Conservation (phyloP, 2,113 vertebrate species). For the Choloepus hoffmanni region DNA sequence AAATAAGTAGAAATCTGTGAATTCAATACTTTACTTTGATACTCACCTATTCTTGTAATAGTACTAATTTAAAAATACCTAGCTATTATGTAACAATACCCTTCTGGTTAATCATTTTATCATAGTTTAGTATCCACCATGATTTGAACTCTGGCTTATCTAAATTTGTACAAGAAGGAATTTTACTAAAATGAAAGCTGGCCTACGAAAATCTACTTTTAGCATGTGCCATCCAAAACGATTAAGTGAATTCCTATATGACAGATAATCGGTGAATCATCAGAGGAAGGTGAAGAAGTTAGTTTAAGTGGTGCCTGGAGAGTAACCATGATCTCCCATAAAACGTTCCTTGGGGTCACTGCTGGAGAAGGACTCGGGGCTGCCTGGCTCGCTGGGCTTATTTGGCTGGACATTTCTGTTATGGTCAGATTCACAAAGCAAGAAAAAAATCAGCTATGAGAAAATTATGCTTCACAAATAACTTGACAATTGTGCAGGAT, state of each 20-base stretch:
- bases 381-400: background rate
- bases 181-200: background rate
- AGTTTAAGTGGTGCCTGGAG: background rate
- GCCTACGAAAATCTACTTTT: background rate
- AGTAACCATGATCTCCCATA: background rate
- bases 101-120: constrained; percentile 19
- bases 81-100: background rate
- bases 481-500: background rate
- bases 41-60: background rate
- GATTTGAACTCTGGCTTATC: background rate
- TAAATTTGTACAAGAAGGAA: background rate
- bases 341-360: background rate
- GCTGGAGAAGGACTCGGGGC: background rate
- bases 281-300: background rate
- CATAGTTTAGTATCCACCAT: background rate
- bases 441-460: background rate
- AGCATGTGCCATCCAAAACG: background rate
- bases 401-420: background rate
- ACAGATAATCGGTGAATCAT: background rate
- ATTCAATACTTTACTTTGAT: background rate
- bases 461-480: background rate
- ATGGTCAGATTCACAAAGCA: background rate
- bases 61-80: background rate
- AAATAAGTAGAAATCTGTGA: background rate
- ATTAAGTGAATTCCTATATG: background rate